A percentile compares a stretch with the other conserved stretches of the same genome.
Evolutionary conservation across 1,140 invertebrate genomes (phyloP).

Genomic region (Gryon sp.): DNA sequence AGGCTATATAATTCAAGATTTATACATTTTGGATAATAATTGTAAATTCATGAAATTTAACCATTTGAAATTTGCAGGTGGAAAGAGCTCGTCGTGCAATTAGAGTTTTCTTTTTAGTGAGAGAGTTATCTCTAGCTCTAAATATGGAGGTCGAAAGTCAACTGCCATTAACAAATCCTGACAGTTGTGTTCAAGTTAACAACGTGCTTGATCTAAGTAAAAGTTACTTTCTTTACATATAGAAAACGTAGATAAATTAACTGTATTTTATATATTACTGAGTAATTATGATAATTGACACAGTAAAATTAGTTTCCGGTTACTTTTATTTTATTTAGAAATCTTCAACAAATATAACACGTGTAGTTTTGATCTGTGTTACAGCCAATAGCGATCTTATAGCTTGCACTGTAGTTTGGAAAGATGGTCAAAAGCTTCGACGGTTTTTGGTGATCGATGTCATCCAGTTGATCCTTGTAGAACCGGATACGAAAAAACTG

Average conservation of each 20-base stretch:
- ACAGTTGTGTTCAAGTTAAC: constrained; percentile 92
- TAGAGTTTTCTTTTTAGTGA: constrained; percentile 94
- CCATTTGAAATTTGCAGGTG: constrained; percentile 83
- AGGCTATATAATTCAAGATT: not conserved
- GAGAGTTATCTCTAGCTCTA: constrained; percentile 90
- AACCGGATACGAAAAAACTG: constrained; percentile 94
- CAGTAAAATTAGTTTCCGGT: no score
- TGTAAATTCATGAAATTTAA: no score
- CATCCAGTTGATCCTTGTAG: constrained; percentile 96
- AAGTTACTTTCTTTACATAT: constrained; percentile 66
- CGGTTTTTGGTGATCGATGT: constrained; percentile 97
- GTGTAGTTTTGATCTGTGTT: constrained; percentile 68
- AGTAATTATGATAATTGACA: no score
- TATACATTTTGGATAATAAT: constrained; percentile 14
- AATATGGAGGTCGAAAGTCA: constrained; percentile 91
- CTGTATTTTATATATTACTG: no score
- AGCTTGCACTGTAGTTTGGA: constrained; percentile 94
- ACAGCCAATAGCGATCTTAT: constrained; percentile 98
- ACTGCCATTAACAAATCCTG: constrained; percentile 94
- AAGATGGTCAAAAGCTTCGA: constrained; percentile 93
- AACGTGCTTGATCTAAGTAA: constrained; percentile 96
- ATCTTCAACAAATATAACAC: not conserved
- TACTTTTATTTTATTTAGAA: constrained; percentile 1
- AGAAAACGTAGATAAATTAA: no score
- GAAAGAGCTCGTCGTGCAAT: constrained; percentile 96